Conservation (phyloP, 1,140 invertebrate genomes). For the Ceratosolen fusciceps region DNA sequence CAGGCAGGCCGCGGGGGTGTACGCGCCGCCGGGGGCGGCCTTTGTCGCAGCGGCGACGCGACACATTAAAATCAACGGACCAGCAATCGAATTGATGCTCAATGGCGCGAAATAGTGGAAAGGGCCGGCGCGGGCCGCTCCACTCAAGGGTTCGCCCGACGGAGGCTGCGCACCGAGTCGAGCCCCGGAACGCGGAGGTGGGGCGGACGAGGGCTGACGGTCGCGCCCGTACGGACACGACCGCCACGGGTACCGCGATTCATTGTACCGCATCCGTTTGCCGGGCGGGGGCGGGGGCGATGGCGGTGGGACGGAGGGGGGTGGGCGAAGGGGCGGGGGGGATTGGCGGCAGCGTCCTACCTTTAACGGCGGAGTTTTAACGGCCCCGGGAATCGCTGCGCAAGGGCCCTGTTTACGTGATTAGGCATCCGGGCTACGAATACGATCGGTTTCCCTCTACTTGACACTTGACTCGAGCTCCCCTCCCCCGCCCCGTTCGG, state of each 20-base stretch:
- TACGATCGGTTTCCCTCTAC: background rate
- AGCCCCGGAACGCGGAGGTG: too few species aligned
- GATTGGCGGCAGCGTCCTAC: too few species aligned
- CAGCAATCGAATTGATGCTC: constrained; percentile 46
- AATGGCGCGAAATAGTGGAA: constrained; percentile 49
- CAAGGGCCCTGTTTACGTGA: constrained; percentile 4
- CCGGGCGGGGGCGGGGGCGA: too few species aligned
- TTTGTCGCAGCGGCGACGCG: constrained; percentile 34
- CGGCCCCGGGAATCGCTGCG: background rate
- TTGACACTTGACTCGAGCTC: background rate
- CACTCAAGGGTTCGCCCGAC: background rate
- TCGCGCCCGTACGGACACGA: background rate
- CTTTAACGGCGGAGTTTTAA: background rate
- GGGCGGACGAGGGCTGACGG: too few species aligned
- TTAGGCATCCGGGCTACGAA: background rate
- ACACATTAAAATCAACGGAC: constrained; percentile 51
- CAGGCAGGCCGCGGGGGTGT: background rate
- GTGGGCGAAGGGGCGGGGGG: too few species aligned
- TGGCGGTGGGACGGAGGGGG: too few species aligned
- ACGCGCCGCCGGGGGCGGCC: background rate
- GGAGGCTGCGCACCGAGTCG: too few species aligned
- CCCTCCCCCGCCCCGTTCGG: background rate
- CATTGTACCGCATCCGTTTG: too few species aligned
- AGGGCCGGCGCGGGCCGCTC: background rate
- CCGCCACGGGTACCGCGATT: too few species aligned